Evolutionary conservation across 2,113 vertebrate genomes (phyloP).

Genomic region (Rana temporaria): DNA sequence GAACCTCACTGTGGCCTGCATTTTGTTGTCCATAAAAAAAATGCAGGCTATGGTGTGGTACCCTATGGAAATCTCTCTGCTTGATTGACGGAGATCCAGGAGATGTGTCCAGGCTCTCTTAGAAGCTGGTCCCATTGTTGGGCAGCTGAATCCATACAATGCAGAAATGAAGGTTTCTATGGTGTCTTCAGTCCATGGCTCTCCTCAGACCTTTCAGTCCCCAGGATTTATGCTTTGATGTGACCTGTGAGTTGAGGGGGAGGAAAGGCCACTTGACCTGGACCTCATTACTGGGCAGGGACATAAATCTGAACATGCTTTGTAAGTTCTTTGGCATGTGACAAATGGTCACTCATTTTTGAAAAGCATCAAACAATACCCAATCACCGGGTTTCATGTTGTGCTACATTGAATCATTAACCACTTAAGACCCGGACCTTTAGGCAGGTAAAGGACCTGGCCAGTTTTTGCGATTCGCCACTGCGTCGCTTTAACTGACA

Average conservation of each 20-base stretch:
- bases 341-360: constrained; percentile 28
- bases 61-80: no score
- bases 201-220: neutral
- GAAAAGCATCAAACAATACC: constrained; percentile 5
- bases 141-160: no score
- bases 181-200: constrained; percentile 2
- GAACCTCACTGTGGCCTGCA: no score
- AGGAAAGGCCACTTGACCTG: constrained; percentile 28
- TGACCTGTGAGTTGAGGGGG: constrained; percentile 10
- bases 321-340: constrained; percentile 5
- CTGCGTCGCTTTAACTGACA: no score
- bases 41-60: no score
- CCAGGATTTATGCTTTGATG: constrained; percentile 17
- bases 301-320: constrained; percentile 20
- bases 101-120: no score
- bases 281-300: constrained; percentile 13
- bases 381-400: neutral
- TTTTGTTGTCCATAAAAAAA: no score
- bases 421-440: no score
- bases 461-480: no score
- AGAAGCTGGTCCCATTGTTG: no score
- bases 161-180: neutral
- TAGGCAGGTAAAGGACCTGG: no score
- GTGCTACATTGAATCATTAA: neutral
- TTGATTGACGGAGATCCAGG: no score